Percentiles rank a stretch among this genome's conserved stretches.
These are phyloP conservation scores for Gephyroberyx darwinii DNA, from an alignment of 2,797 vertebrate genomes.

Conservation along the genomic window DNA sequence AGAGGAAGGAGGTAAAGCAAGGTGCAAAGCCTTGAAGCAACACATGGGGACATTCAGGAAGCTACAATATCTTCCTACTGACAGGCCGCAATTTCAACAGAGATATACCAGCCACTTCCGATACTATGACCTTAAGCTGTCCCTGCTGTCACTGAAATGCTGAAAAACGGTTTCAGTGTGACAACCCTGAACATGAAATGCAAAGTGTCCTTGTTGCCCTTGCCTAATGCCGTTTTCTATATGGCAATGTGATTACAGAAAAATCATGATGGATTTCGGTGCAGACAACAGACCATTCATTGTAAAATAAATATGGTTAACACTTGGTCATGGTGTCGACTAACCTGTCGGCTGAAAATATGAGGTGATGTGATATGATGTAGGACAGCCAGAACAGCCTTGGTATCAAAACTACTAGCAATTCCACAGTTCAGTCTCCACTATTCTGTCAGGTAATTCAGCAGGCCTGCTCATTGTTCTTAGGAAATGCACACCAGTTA, in stretches of 20 bases:
- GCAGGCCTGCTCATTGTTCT: constrained; percentile 13
- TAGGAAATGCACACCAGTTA: constrained; percentile 20
- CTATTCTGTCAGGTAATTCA: neutral
- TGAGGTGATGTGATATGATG: too few relatives aligned
- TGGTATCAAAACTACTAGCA: neutral
- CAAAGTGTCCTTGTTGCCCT: too few relatives aligned
- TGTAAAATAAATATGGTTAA: neutral
- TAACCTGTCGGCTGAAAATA: too few relatives aligned
- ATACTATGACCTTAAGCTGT: neutral
- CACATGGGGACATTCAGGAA: neutral
- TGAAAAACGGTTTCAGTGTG: neutral
- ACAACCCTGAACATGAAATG: too few relatives aligned
- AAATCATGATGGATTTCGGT: neutral
- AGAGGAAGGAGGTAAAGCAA: neutral
- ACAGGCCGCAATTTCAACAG: neutral
- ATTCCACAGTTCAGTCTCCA: too few relatives aligned
- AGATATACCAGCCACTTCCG: too few relatives aligned
- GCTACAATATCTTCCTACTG: neutral
- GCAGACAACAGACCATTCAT: neutral
- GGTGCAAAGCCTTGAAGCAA: neutral
- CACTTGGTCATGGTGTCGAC: neutral
- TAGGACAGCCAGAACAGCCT: neutral
- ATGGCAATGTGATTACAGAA: neutral
- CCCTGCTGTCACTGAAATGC: neutral
- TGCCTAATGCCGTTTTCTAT: too few relatives aligned